These are phyloP conservation scores for Eupeodes latifasciatus DNA, from an alignment of 2,888 invertebrate genomes.

Conservation along the genomic window DNA sequence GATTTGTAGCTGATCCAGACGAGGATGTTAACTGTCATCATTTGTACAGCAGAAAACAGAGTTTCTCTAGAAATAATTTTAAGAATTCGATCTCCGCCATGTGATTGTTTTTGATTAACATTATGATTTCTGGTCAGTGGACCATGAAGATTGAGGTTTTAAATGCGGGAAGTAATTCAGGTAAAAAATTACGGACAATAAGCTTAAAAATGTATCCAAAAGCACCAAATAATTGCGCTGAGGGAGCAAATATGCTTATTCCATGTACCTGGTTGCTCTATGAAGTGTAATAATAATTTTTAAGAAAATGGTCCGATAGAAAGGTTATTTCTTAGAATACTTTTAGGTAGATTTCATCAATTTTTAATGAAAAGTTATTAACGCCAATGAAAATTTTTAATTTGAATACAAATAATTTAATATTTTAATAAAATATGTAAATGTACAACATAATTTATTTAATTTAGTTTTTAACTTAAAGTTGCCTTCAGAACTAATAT, in stretches of 20 bases:
- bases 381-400: no score
- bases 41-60: conserved; percentile 32
- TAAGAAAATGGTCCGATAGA: conserved; percentile 39
- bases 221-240: conserved; percentile 3
- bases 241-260: background rate
- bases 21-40: conserved; percentile 46
- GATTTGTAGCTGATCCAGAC: conserved; percentile 64
- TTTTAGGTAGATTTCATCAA: no score
- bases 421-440: no score
- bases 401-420: no score
- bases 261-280: conserved; percentile 41
- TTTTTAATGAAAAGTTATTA: no score
- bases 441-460: no score
- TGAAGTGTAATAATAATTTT: conserved; percentile 55
- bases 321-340: conserved; percentile 49
- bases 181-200: conserved; percentile 54
- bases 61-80: conserved; percentile 60
- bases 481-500: no score
- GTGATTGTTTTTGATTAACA: conserved; percentile 23
- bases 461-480: no score
- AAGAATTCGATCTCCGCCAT: conserved; percentile 34
- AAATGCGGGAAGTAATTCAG: conserved; percentile 15
- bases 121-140: conserved; percentile 31
- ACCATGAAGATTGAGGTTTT: conserved; percentile 40
- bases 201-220: no score